Conservation (phyloP, 92 coral and sea anemone genomes). For the Zoanthus sociatus region DNA sequence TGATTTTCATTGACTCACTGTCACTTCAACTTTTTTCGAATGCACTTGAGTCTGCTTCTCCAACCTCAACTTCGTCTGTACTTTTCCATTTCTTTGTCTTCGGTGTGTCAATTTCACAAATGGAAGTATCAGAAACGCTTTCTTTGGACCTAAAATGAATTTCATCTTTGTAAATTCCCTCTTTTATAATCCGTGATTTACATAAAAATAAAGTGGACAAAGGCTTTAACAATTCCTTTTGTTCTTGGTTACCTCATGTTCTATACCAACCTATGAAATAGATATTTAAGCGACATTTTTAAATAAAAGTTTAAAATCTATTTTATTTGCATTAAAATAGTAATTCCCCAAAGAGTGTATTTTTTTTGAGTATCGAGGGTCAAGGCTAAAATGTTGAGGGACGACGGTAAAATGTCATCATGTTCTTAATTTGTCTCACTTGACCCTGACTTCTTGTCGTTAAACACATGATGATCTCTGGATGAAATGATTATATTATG, state of each 20-base stretch:
- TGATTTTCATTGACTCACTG: background rate
- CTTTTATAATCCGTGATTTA: background rate
- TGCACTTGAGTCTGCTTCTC: background rate
- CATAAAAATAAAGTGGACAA: background rate
- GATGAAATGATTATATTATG: slow-evolving; percentile 28
- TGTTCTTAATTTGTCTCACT: slow-evolving; percentile 35
- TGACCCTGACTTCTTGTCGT: slow-evolving; percentile 30
- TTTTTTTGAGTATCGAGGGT: background rate
- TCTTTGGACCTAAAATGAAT: slow-evolving; percentile 1
- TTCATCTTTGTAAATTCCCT: background rate
- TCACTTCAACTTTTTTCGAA: background rate
- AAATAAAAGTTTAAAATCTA: too few species aligned
- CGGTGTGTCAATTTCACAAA: background rate
- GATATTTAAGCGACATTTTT: background rate
- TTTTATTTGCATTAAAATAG: too few species aligned
- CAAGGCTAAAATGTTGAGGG: slow-evolving; percentile 6
- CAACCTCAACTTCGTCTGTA: background rate
- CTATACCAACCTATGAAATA: background rate
- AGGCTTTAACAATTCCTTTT: background rate
- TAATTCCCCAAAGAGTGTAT: too few species aligned
- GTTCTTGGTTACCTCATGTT: background rate
- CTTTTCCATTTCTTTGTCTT: background rate
- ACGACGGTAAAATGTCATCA: slow-evolving; percentile 12
- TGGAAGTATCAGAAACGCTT: background rate
- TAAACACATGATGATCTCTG: slow-evolving; percentile 30